Evolutionary conservation across 2,888 invertebrate species (phyloP), one percentile per base, ranked within the genome.

Genomic region (Vesta saturnalis): DNA sequence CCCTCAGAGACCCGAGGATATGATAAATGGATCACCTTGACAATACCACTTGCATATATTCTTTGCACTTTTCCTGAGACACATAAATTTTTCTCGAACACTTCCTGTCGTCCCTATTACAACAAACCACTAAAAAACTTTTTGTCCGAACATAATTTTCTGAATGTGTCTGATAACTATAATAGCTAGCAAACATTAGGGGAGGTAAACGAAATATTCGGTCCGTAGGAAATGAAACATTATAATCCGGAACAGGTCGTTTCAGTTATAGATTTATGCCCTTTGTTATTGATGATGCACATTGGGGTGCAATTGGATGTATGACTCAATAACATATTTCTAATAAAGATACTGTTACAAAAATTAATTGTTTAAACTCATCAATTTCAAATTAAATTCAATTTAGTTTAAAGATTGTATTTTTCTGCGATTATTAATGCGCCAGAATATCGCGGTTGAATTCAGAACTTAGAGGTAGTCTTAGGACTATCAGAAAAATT

Each of bases 201-300:
- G 65, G 66, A 64, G 71, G 65, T 72, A 73, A 77, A 74, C 76
- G 76, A 78, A 79, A 79, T 78, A 79, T 77, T 77, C 77, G 76
- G 76, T 78, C 77, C 76, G 76, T 72, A 77, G 77, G 78, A 77
- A 77, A 72, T 73, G 73, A 72, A 71, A 76, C 76, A 77, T 75
- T 77, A 74, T 77, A 77, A 77, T 74, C 77, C 78, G 78, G 78
- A 79, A 77, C 77, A 77, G 77, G 76, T 79, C 78, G 79, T 79
- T 79, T 79, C 76, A 77, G 77, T 80, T 79, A 79, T 78, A 75
- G 79, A 81, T 81, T 81, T 81, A 80, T 79, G 74, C 74, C 69
- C 74, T 75, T 78, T 78, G 79, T 78, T 79, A 80, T 78, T 78
- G 71, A 57, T 64, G 72, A 72, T 77, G 77, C 78, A 78, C 77